Evolutionary conservation across 2,113 vertebrate genomes (phyloP).

Genomic region (Sinosuthora webbiana): DNA sequence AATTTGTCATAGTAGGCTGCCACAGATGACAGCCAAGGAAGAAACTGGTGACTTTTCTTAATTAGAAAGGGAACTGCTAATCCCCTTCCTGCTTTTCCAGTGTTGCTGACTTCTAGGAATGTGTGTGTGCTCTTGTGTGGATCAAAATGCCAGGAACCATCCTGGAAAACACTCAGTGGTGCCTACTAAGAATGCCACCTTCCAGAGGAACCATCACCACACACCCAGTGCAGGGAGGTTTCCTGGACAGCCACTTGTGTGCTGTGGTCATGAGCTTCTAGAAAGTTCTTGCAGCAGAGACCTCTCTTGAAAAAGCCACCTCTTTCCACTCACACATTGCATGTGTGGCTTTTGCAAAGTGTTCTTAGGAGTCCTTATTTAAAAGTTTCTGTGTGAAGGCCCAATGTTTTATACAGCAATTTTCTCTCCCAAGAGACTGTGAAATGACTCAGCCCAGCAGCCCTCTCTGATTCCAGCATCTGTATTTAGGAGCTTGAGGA

Average conservation of each 20-base stretch:
- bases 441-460: slow-evolving; percentile 62
- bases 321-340: not conserved
- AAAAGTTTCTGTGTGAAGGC: slow-evolving; percentile 1
- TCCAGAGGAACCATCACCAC: not conserved
- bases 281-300: not conserved
- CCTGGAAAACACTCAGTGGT: not conserved
- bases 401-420: slow-evolving; percentile 19
- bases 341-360: not conserved
- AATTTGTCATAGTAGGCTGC: not conserved
- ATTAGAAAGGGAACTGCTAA: not conserved
- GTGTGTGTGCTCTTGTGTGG: not conserved
- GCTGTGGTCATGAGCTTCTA: not conserved
- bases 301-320: not conserved
- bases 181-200: not conserved
- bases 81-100: not conserved
- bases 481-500: slow-evolving; percentile 61
- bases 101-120: not conserved
- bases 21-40: not conserved
- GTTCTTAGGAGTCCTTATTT: slow-evolving; percentile 29
- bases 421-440: slow-evolving; percentile 11
- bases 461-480: slow-evolving; percentile 55
- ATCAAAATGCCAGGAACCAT: not conserved
- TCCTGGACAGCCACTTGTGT: not conserved
- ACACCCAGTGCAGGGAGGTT: not conserved
- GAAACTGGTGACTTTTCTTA: not conserved